These are phyloP conservation scores for Bombyx huttoni DNA, from an alignment of 2,888 invertebrate species.

Conservation along the genomic window DNA sequence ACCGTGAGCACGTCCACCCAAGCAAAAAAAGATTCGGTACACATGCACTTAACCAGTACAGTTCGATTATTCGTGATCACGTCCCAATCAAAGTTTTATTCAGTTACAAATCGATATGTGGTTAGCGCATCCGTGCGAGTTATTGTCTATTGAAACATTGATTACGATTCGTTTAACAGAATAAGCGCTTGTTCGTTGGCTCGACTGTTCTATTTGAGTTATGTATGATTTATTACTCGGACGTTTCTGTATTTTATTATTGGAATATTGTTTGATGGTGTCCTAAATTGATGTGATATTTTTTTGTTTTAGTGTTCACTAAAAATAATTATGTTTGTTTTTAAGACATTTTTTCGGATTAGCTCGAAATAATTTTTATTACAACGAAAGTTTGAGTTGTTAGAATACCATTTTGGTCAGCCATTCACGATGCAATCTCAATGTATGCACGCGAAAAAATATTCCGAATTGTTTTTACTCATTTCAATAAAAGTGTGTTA, in stretches of 20 bases:
- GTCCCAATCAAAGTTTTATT: conserved; percentile 28
- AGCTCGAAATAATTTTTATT: no score
- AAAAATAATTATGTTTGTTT: no score
- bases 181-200: conserved; percentile 15
- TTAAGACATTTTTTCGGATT: no score
- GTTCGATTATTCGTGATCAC: background rate
- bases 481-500: no score
- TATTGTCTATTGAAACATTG: conserved; percentile 7
- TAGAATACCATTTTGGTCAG: no score
- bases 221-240: conserved; percentile 40
- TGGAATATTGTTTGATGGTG: background rate
- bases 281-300: no score
- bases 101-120: conserved; percentile 23
- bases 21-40: background rate
- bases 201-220: conserved; percentile 13
- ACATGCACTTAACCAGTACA: background rate
- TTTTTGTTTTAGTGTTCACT: no score
- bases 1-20: no score
- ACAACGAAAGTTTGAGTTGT: no score
- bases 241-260: conserved; percentile 7
- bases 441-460: no score
- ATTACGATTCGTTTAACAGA: conserved; percentile 25
- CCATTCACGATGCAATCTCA: no score
- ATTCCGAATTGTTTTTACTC: no score
- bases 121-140: conserved; percentile 11